These are phyloP conservation scores for Mycetomoellerius zeteki DNA, from an alignment of 1,140 invertebrate genomes.

Conservation along the genomic window DNA sequence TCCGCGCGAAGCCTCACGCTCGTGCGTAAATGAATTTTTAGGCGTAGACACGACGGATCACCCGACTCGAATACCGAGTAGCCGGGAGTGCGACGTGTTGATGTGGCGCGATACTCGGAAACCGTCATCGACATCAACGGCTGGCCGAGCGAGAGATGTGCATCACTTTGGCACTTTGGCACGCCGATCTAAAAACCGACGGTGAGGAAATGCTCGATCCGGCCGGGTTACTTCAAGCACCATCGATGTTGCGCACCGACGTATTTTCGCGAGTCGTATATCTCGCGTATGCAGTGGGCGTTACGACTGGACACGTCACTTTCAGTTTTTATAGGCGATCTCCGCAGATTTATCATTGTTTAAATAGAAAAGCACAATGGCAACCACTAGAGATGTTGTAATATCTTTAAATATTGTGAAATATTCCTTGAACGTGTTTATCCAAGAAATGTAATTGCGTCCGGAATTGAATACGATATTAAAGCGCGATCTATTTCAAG, in stretches of 20 bases:
- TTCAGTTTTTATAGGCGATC: constrained; percentile 22
- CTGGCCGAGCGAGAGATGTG: constrained; percentile 30
- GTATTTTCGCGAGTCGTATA: constrained; percentile 20
- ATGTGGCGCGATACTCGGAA: constrained; percentile 69
- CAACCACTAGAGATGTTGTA: background rate
- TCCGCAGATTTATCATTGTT: constrained; percentile 11
- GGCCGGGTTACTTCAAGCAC: constrained; percentile 1
- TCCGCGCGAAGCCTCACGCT: background rate
- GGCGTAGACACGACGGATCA: constrained; percentile 75
- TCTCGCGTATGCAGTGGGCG: background rate
- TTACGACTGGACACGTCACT: background rate
- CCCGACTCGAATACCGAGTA: constrained; percentile 74
- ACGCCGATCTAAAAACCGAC: constrained; percentile 26
- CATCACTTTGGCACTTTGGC: constrained; percentile 64
- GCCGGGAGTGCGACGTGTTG: constrained; percentile 59
- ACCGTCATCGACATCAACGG: constrained; percentile 39
- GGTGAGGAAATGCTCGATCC: constrained; percentile 37
- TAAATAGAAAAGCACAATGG: background rate
- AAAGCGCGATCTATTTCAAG: background rate
- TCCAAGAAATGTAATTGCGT: background rate
- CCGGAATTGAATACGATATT: background rate
- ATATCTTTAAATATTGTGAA: background rate
- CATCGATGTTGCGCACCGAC: background rate
- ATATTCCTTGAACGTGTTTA: too few relatives aligned
- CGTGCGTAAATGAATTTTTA: constrained; percentile 77